Percentiles rank a stretch among this genome's conserved stretches.
phyloP scores from a whole-genome alignment of 2,113 vertebrate species.

The Psilopogon haemacephalus region DNA sequence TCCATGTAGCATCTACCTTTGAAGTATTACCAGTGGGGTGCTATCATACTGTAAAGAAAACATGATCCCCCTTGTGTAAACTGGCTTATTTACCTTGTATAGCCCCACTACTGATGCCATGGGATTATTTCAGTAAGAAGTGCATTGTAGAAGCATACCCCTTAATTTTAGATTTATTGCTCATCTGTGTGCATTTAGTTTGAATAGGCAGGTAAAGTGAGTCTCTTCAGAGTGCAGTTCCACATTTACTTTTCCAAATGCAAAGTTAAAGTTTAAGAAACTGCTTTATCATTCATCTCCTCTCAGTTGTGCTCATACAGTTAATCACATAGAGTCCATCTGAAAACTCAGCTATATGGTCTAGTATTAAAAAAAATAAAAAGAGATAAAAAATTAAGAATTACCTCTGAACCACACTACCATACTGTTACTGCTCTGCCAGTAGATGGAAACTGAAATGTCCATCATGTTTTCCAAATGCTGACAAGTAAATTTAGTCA shows the following conservation, averaged over 20 bases:
- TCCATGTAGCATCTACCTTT: neutral
- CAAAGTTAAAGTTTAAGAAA: neutral
- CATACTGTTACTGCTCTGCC: neutral
- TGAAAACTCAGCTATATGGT: neutral
- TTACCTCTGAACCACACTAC: neutral
- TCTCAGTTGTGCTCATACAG: neutral
- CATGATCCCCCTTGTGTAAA: neutral
- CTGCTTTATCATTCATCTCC: neutral
- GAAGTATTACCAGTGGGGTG: neutral
- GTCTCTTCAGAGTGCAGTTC: neutral
- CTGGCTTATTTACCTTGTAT: neutral
- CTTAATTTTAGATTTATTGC: neutral
- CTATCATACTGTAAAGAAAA: neutral
- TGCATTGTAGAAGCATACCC: neutral
- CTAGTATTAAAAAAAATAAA: neutral
- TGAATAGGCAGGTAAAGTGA: neutral
- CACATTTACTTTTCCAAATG: neutral
- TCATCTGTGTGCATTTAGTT: neutral
- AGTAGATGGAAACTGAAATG: neutral
- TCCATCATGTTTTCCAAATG: neutral
- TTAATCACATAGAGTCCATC: neutral
- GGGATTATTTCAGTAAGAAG: neutral
- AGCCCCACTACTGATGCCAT: neutral
- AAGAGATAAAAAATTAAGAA: accelerated
- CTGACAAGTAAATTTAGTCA: neutral